Conservation (phyloP, 2,888 invertebrate species). For the Thalpophila matura region DNA sequence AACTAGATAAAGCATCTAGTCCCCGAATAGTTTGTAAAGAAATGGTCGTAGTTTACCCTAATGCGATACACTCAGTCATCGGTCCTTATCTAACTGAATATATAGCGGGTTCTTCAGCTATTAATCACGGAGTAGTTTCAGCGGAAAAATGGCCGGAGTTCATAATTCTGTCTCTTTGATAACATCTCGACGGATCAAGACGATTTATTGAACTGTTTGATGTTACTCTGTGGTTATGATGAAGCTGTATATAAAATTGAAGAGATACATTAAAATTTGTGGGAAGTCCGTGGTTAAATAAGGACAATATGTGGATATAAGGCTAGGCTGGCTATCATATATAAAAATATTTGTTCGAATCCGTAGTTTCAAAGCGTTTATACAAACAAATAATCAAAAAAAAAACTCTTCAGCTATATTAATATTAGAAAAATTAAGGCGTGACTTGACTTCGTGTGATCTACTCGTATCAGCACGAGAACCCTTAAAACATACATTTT, state of each 20-base stretch:
- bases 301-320: background rate
- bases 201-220: slow-evolving; percentile 56
- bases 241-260: slow-evolving; percentile 18
- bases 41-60: slow-evolving; percentile 81
- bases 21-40: slow-evolving; percentile 83
- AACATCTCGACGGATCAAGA: slow-evolving; percentile 55
- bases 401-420: no score
- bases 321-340: slow-evolving; percentile 11
- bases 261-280: background rate
- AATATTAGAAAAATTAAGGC: no score
- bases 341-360: no score
- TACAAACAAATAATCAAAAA: no score
- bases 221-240: slow-evolving; percentile 29
- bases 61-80: slow-evolving; percentile 84
- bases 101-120: slow-evolving; percentile 74
- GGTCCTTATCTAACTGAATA: slow-evolving; percentile 82
- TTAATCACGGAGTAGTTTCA: slow-evolving; percentile 76
- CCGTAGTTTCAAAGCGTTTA: no score
- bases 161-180: slow-evolving; percentile 64
- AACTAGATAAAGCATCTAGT: slow-evolving; percentile 77
- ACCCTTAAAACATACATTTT: no score
- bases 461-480: no score
- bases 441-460: no score
- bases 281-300: background rate
- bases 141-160: slow-evolving; percentile 59